Percentiles rank a stretch among this genome's conserved stretches.
These are phyloP conservation scores for Congeria kusceri DNA, from an alignment of 2,888 invertebrate species.

Conservation along the genomic window DNA sequence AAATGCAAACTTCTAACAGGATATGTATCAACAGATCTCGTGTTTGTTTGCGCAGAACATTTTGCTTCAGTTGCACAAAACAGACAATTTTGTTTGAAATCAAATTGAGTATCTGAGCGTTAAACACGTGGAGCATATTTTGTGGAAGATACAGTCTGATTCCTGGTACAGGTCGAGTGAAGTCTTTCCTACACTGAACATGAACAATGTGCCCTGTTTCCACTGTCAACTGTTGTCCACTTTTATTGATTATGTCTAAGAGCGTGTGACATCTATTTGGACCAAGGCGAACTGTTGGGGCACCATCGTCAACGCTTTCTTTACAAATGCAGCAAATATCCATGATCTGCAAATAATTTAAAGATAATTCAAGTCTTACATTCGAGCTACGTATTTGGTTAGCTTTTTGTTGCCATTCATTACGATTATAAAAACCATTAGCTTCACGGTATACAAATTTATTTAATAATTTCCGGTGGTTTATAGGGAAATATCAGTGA, in stretches of 20 bases:
- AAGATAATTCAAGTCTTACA: no score
- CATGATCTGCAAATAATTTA: not conserved
- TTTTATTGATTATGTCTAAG: not conserved
- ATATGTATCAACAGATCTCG: not conserved
- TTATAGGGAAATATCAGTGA: no score
- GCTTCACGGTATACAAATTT: no score
- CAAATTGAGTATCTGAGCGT: constrained; percentile 1
- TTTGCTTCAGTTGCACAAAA: not conserved
- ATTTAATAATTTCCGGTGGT: no score
- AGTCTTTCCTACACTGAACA: not conserved
- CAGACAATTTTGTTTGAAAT: constrained; percentile 1
- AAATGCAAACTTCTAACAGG: not conserved
- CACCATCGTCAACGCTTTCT: not conserved
- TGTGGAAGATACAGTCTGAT: not conserved
- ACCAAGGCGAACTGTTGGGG: not conserved
- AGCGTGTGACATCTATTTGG: not conserved
- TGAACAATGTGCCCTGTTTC: not conserved
- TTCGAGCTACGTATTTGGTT: no score
- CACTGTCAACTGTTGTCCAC: not conserved
- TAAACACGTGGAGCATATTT: not conserved
- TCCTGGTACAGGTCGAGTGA: not conserved
- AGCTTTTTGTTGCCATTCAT: no score
- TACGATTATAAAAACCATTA: no score
- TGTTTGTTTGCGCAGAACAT: not conserved
- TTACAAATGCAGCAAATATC: not conserved